A percentile compares a stretch with the other conserved stretches of the same genome.
Conservation (phyloP, 2,888 invertebrate species). For the Ectemnius lituratus region DNA sequence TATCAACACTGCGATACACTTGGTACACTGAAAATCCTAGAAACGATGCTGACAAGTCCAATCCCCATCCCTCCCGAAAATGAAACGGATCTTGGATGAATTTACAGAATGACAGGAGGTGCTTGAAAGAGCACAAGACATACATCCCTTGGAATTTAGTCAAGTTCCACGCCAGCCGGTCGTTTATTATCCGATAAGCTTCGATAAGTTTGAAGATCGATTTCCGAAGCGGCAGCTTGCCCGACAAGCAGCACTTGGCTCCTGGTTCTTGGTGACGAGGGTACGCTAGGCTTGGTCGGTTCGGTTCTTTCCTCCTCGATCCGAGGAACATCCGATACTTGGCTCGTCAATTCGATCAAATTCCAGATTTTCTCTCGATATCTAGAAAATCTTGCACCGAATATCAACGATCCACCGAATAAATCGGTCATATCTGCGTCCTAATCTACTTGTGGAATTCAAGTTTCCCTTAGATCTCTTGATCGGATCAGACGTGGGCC, state of each 20-base stretch:
- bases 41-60: too few species aligned
- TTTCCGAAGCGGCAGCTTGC: conserved; percentile 57
- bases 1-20: too few species aligned
- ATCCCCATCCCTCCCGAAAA: not conserved
- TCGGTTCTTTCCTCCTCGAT: conserved; percentile 13
- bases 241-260: conserved; percentile 34
- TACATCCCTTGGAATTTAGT: conserved; percentile 37
- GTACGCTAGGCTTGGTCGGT: not conserved
- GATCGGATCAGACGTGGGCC: too few species aligned
- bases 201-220: conserved; percentile 69
- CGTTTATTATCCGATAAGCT: conserved; percentile 65
- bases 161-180: conserved; percentile 60
- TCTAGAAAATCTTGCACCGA: not conserved
- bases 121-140: conserved; percentile 24
- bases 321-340: conserved; percentile 10
- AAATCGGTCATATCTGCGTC: too few species aligned
- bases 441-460: too few species aligned
- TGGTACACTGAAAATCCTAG: too few species aligned
- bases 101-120: conserved; percentile 50
- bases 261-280: too few species aligned
- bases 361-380: conserved; percentile 21
- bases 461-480: too few species aligned
- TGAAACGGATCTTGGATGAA: conserved; percentile 27
- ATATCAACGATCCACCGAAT: too few species aligned
- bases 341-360: conserved; percentile 26